Evolutionary conservation across 2,888 invertebrate species (phyloP).

Genomic region (Sepioteuthis lessoniana): DNA sequence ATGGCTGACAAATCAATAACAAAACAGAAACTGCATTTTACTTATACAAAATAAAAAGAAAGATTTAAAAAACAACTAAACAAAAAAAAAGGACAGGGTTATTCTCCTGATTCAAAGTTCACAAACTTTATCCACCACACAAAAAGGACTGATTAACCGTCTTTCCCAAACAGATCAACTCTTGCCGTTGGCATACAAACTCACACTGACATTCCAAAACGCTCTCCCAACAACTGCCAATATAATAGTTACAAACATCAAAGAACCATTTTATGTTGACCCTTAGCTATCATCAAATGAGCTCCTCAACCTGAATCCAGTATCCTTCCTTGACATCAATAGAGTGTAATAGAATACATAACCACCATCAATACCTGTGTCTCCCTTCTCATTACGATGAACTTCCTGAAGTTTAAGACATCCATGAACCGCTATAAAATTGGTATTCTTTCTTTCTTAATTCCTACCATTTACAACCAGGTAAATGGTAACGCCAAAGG

Average conservation of each 20-base stretch:
- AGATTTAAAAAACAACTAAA: too few relatives aligned
- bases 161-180: background rate
- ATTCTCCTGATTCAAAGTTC: background rate
- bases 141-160: background rate
- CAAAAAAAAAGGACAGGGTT: too few relatives aligned
- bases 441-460: background rate
- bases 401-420: background rate
- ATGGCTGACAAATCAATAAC: too few relatives aligned
- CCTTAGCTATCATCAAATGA: background rate
- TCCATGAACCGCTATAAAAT: background rate
- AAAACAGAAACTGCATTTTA: too few relatives aligned
- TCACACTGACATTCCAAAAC: background rate
- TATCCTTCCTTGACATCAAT: background rate
- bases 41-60: too few relatives aligned
- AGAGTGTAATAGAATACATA: background rate
- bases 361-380: background rate
- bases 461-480: background rate
- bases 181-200: background rate
- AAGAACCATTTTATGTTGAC: conserved; percentile 5
- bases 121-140: background rate
- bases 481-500: background rate
- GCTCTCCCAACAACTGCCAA: background rate
- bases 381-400: background rate
- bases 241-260: background rate
- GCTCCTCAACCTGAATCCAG: background rate